Percentiles rank a stretch among this genome's conserved stretches.
Conservation (phyloP, 1,140 invertebrate genomes). For the Frieseomelitta varia region DNA sequence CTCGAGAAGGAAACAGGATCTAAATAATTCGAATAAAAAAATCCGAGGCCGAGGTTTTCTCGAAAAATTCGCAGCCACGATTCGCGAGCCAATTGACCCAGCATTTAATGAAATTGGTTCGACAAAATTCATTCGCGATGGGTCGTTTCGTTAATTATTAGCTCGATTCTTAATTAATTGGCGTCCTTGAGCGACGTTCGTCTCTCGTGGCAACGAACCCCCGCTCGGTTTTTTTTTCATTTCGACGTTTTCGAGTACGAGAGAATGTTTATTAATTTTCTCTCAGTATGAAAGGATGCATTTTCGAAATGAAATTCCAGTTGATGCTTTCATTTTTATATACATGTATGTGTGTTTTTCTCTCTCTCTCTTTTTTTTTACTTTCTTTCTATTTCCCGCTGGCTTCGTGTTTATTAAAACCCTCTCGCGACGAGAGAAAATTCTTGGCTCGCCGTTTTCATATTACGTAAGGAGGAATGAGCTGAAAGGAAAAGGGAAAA, state of each 20-base stretch:
- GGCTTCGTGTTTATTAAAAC: constrained; percentile 1
- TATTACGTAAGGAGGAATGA: neutral
- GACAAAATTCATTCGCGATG: constrained; percentile 28
- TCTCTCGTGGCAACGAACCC: neutral
- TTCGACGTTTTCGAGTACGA: neutral
- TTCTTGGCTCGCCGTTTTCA: constrained; percentile 3
- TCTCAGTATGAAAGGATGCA: neutral
- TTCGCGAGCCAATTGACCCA: neutral
- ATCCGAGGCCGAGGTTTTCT: no score
- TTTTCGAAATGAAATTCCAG: constrained; percentile 19
- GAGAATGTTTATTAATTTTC: constrained; percentile 36
- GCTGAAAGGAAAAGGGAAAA: neutral
- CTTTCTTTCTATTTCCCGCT: neutral
- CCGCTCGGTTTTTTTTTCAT: constrained; percentile 2
- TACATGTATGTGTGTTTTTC: neutral
- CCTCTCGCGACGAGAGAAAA: neutral
- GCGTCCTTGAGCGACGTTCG: neutral
- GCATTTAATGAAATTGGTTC: constrained; percentile 15
- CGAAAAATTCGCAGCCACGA: no score
- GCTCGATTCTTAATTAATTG: constrained; percentile 40
- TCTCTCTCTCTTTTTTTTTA: no score
- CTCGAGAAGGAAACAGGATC: neutral
- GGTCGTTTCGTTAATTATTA: neutral
- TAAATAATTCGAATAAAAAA: constrained; percentile 1
- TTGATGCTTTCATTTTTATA: neutral